Percentiles rank a stretch among this genome's conserved stretches.
These are phyloP conservation scores for Leptinotarsa rubiginosa DNA, from an alignment of 2,888 invertebrate genomes.

Conservation along the genomic window DNA sequence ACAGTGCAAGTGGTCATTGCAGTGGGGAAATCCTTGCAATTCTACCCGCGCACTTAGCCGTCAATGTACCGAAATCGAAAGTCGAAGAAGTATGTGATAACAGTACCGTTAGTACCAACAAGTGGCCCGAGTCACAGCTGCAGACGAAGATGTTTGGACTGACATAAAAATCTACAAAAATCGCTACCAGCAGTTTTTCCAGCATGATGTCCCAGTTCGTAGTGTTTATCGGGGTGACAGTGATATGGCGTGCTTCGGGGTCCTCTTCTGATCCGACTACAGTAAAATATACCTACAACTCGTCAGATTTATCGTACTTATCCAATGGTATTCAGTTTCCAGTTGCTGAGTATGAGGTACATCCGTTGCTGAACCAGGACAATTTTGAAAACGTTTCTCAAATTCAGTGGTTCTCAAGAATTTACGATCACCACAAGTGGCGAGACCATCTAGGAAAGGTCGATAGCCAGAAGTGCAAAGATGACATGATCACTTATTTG, in stretches of 20 bases:
- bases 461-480: slow-evolving; percentile 64
- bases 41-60: background rate
- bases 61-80: slow-evolving; percentile 43
- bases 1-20: slow-evolving; percentile 14
- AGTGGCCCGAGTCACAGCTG: slow-evolving; percentile 29
- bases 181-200: slow-evolving; percentile 3
- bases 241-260: slow-evolving; percentile 43
- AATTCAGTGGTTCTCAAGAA: slow-evolving; percentile 74
- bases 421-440: slow-evolving; percentile 77
- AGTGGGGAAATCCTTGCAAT: slow-evolving; percentile 24
- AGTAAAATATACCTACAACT: slow-evolving; percentile 59
- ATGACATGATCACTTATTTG: slow-evolving; percentile 71
- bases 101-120: slow-evolving; percentile 39
- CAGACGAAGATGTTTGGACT: slow-evolving; percentile 7
- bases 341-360: slow-evolving; percentile 51
- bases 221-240: slow-evolving; percentile 39
- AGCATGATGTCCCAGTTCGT: slow-evolving; percentile 36
- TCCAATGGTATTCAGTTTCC: slow-evolving; percentile 65
- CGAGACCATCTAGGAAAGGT: slow-evolving; percentile 50
- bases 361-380: slow-evolving; percentile 49
- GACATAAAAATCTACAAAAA: slow-evolving; percentile 23
- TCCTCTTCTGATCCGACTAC: slow-evolving; percentile 47
- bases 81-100: slow-evolving; percentile 41
- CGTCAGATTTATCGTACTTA: slow-evolving; percentile 63
- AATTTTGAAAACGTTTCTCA: slow-evolving; percentile 61